These are phyloP conservation scores for Pseudorhiza aurosa DNA, from an alignment of 30 jellyfish, hydroid and myxozoan genomes.

Conservation along the genomic window DNA sequence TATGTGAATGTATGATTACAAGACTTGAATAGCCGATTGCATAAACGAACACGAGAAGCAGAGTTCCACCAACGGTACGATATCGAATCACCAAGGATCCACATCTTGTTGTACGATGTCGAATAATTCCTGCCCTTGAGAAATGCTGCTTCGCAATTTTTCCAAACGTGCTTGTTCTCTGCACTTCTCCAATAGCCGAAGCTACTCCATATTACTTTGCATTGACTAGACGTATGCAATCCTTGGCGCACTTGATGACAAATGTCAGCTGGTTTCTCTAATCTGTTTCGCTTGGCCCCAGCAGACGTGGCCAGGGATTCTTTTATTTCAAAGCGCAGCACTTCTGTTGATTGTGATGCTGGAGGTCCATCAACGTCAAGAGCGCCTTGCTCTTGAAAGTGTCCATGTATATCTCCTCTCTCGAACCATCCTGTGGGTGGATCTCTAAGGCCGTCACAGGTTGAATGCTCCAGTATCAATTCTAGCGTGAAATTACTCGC, in stretches of 20 bases:
- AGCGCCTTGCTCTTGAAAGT: conserved; percentile 38
- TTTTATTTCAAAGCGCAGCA: not conserved
- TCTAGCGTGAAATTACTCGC: conserved; percentile 32
- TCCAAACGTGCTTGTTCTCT: not conserved
- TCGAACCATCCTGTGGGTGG: conserved; percentile 63
- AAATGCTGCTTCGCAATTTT: not conserved
- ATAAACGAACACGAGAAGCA: not conserved
- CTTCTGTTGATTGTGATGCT: not conserved
- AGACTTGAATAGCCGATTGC: conserved; percentile 24
- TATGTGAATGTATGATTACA: conserved; percentile 44
- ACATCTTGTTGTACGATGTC: conserved; percentile 13
- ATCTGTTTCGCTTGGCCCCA: not conserved
- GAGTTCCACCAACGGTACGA: conserved; percentile 36
- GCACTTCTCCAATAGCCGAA: not conserved
- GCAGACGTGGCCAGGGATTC: too few species aligned
- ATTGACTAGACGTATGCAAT: too few species aligned
- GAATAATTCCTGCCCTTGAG: not conserved
- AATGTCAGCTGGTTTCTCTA: not conserved
- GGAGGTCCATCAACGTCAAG: conserved; percentile 27
- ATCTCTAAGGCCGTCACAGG: conserved; percentile 43
- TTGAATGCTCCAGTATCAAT: conserved; percentile 14
- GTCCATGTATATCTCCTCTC: conserved; percentile 40
- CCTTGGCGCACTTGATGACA: too few species aligned
- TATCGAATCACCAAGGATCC: conserved; percentile 58
- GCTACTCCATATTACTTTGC: not conserved